Conservation (phyloP, 2,888 invertebrate genomes). For the Drosophila quasianomalipes region DNA sequence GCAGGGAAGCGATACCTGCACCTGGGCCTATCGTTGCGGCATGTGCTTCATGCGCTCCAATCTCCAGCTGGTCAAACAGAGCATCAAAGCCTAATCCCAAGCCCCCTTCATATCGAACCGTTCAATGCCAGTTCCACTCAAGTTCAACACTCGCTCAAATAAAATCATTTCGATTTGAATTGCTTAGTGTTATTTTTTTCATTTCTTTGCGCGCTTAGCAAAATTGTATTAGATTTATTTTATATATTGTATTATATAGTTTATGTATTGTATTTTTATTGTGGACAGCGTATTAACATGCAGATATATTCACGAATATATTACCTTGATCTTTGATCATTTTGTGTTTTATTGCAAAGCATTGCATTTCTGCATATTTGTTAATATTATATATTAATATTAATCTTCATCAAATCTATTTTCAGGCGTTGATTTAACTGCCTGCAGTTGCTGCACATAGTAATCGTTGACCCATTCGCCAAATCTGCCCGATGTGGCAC, state of each 20-base stretch:
- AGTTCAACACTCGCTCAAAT: conserved; percentile 8
- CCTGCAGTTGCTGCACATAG: conserved; percentile 15
- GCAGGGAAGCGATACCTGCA: conserved; percentile 77
- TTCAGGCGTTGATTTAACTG: background rate
- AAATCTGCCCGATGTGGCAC: conserved; percentile 70
- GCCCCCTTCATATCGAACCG: background rate
- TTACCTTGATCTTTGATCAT: background rate
- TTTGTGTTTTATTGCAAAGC: background rate
- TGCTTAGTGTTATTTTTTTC: background rate
- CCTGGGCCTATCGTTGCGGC: conserved; percentile 83
- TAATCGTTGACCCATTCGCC: conserved; percentile 69
- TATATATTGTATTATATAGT: too few species aligned
- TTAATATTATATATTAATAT: background rate
- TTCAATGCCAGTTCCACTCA: conserved; percentile 1
- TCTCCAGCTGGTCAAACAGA: conserved; percentile 78
- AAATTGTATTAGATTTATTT: background rate
- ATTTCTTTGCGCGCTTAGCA: background rate
- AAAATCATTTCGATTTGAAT: conserved; percentile 6
- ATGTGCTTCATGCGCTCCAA: conserved; percentile 82
- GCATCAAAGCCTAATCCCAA: conserved; percentile 61
- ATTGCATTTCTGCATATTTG: background rate
- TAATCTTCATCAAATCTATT: background rate
- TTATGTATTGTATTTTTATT: background rate
- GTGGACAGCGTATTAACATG: background rate
- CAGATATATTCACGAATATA: background rate